A percentile compares a stretch with the other conserved stretches of the same genome.
Evolutionary conservation across 2,888 invertebrate species (phyloP).

Genomic region (Ctena decussata): DNA sequence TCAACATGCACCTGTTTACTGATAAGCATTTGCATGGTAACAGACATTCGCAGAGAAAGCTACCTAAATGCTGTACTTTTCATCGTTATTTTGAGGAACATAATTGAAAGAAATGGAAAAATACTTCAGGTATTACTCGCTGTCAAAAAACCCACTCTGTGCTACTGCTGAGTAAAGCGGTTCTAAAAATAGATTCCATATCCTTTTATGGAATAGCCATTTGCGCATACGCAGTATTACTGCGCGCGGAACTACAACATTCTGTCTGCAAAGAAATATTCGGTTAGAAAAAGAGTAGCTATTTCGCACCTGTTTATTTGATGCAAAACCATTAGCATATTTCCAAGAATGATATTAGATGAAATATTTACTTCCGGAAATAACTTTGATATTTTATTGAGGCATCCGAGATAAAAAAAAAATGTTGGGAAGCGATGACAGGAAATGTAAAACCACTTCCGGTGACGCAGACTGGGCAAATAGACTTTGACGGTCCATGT

Average conservation of each 20-base stretch:
- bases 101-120: too few relatives aligned
- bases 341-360: neutral
- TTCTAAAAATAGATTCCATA: constrained; percentile 61
- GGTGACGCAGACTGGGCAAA: too few relatives aligned
- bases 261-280: constrained; percentile 26
- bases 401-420: too few relatives aligned
- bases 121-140: neutral
- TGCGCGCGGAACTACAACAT: constrained; percentile 54
- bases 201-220: constrained; percentile 67
- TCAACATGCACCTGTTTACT: too few relatives aligned
- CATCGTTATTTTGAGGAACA: too few relatives aligned
- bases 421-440: neutral
- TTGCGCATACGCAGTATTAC: constrained; percentile 47
- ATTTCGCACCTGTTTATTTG: neutral
- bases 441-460: too few relatives aligned
- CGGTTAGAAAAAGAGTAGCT: neutral
- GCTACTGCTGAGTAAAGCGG: neutral
- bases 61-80: too few relatives aligned
- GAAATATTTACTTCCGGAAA: neutral
- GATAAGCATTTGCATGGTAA: too few relatives aligned
- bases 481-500: too few relatives aligned
- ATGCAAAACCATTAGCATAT: neutral
- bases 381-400: neutral
- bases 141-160: neutral
- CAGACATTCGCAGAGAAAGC: too few relatives aligned